Conservation (phyloP, 2,888 invertebrate genomes). For the Cyaniris semiargus region DNA sequence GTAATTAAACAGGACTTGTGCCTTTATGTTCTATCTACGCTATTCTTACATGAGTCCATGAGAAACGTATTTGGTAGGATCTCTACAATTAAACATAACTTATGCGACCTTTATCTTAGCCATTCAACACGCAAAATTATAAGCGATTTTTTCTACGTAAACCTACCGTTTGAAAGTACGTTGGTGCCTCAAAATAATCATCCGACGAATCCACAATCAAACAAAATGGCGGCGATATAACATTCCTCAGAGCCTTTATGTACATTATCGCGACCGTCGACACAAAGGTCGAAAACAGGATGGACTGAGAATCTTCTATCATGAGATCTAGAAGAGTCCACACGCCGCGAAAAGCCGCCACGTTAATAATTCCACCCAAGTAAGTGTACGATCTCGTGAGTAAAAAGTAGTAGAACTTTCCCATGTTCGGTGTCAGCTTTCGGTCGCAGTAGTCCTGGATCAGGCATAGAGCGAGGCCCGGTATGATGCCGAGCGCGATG, state of each 20-base stretch:
- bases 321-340: conserved; percentile 84
- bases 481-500: conserved; percentile 81
- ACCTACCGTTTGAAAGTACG: conserved; percentile 86
- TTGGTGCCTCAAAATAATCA: conserved; percentile 87
- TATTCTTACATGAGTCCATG: too few species aligned
- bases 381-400: conserved; percentile 85
- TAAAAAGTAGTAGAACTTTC: conserved; percentile 81
- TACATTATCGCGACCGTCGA: conserved; percentile 82
- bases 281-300: conserved; percentile 77
- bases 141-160: background rate
- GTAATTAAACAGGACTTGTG: too few species aligned
- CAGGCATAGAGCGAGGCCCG: conserved; percentile 83
- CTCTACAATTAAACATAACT: background rate
- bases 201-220: conserved; percentile 83
- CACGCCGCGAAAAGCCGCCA: conserved; percentile 89
- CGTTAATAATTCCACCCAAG: conserved; percentile 85
- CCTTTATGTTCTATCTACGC: too few species aligned
- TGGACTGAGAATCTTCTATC: conserved; percentile 64
- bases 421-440: conserved; percentile 80
- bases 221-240: conserved; percentile 86
- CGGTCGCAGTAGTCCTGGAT: conserved; percentile 78
- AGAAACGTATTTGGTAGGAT: too few species aligned
- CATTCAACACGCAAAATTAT: background rate
- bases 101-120: background rate
- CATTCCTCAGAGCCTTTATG: conserved; percentile 84